phyloP scores from a whole-genome alignment of 2,797 vertebrate species.

The Enteromius trimaculatus region DNA sequence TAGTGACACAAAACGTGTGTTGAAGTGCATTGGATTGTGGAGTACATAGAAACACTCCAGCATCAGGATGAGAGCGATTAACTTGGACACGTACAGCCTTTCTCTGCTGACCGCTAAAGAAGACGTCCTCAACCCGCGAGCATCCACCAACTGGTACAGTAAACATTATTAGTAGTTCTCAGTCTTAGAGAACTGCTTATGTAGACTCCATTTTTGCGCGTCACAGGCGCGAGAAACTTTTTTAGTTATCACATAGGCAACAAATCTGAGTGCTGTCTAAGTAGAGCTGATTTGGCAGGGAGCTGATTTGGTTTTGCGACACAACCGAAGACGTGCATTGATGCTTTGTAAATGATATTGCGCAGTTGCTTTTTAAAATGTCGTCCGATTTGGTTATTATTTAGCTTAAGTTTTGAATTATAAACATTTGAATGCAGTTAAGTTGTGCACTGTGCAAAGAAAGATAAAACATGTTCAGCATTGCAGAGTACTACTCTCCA shows the following conservation, averaged over 20 bases:
- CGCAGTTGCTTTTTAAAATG: background rate
- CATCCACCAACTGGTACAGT: slow-evolving; percentile 85
- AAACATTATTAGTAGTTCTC: background rate
- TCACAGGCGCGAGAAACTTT: background rate
- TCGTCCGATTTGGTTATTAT: background rate
- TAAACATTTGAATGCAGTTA: background rate
- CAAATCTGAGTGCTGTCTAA: background rate
- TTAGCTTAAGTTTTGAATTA: background rate
- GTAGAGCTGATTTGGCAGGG: background rate
- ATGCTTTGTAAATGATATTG: background rate
- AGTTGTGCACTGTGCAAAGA: background rate
- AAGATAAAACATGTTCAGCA: background rate
- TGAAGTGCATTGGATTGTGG: slow-evolving; percentile 25
- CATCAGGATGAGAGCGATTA: slow-evolving; percentile 72
- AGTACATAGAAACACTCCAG: slow-evolving; percentile 14
- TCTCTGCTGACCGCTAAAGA: slow-evolving; percentile 86
- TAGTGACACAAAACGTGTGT: background rate
- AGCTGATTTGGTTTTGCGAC: background rate
- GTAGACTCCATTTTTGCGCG: background rate
- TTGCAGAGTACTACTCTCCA: background rate
- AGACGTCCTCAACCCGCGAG: slow-evolving; percentile 82
- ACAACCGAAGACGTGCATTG: background rate
- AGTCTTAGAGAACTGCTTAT: background rate
- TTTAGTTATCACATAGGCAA: background rate
- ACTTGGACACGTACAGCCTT: slow-evolving; percentile 86